Conservation (phyloP, 2,113 vertebrate species). For the Deroptyus accipitrinus region DNA sequence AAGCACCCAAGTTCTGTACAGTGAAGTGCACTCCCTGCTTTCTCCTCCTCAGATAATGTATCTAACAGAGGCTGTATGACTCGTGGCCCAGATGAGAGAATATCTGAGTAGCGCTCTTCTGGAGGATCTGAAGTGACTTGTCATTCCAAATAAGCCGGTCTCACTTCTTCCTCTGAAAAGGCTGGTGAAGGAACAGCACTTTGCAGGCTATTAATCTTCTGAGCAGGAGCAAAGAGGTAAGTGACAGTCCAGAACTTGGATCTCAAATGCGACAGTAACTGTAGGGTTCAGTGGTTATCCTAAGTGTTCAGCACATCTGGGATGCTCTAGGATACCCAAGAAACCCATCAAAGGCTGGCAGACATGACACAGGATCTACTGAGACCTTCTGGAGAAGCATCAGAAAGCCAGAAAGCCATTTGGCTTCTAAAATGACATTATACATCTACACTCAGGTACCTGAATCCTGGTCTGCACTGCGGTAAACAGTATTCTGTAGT, state of each 20-base stretch:
- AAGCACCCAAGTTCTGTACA: not conserved
- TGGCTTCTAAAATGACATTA: not conserved
- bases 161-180: not conserved
- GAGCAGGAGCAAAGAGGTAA: not conserved
- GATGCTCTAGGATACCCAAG: not conserved
- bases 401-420: not conserved
- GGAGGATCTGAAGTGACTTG: not conserved
- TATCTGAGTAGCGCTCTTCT: not conserved
- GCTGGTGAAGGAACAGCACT: not conserved
- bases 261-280: not conserved
- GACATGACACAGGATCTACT: not conserved
- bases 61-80: not conserved
- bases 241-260: not conserved
- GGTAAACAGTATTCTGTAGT: not conserved
- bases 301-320: not conserved
- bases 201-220: not conserved
- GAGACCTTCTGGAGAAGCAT: not conserved
- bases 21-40: not conserved
- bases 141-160: not conserved
- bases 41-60: not conserved
- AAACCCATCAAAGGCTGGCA: not conserved
- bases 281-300: not conserved
- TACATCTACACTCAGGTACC: not conserved
- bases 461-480: not conserved
- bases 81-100: not conserved